Percentiles rank a stretch among this genome's conserved stretches.
phyloP scores from a whole-genome alignment of 2,888 invertebrate genomes.

The Lypha dubia region DNA sequence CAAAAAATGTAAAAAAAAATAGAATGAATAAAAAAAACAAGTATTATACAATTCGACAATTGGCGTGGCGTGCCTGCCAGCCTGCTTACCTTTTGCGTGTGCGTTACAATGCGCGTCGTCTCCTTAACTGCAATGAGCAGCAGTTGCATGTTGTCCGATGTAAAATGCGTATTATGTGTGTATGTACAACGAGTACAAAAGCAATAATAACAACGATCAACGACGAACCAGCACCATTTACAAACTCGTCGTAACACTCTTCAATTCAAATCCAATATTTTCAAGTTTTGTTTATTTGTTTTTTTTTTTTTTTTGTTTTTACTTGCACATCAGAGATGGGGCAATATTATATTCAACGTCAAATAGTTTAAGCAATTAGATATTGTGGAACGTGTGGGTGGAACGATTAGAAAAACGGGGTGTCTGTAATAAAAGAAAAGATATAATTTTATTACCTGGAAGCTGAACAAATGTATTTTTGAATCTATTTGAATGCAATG shows the following conservation, averaged over 20 bases:
- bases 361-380: too few species aligned
- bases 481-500: too few species aligned
- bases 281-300: slow-evolving; percentile 26
- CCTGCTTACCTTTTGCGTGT: slow-evolving; percentile 60
- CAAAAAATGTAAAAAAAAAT: neutral
- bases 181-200: slow-evolving; percentile 22
- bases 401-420: neutral
- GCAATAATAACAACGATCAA: slow-evolving; percentile 9
- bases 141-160: slow-evolving; percentile 11
- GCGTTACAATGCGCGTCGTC: slow-evolving; percentile 61
- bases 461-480: neutral
- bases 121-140: slow-evolving; percentile 1
- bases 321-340: slow-evolving; percentile 8
- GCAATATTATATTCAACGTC: slow-evolving; percentile 9
- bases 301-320: slow-evolving; percentile 11
- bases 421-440: neutral
- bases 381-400: too few species aligned
- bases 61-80: too few species aligned
- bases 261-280: slow-evolving; percentile 55
- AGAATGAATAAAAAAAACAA: slow-evolving; percentile 6
- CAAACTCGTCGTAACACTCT: slow-evolving; percentile 42
- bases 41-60: slow-evolving; percentile 54
- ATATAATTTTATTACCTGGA: neutral
- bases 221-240: slow-evolving; percentile 35
- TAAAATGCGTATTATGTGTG: slow-evolving; percentile 60